phyloP scores from a whole-genome alignment of 2,113 vertebrate species.

The Bos javanicus region DNA sequence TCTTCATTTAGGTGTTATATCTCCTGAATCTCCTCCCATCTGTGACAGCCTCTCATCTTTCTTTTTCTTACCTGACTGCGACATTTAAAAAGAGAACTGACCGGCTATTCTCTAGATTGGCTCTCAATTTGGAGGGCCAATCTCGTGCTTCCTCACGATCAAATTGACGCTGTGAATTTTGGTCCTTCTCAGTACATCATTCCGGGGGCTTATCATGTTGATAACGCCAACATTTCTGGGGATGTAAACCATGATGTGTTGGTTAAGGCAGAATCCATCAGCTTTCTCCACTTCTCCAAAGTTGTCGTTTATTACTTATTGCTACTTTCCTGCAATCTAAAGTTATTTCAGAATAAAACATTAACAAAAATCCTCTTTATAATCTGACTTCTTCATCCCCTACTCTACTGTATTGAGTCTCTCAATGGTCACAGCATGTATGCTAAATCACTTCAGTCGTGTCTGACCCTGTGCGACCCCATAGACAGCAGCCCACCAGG shows the following conservation, averaged over 20 bases:
- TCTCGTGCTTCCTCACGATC: background rate
- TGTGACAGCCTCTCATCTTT: background rate
- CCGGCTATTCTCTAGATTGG: background rate
- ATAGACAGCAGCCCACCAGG: background rate
- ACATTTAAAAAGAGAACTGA: background rate
- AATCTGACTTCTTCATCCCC: background rate
- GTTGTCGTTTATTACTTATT: background rate
- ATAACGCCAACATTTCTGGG: background rate
- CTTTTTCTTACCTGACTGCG: background rate
- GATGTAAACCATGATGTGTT: no score
- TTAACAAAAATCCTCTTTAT: background rate
- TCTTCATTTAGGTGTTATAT: background rate
- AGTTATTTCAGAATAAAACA: background rate
- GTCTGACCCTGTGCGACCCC: fast-evolving
- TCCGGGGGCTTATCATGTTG: background rate
- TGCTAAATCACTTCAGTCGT: background rate
- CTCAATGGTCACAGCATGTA: background rate
- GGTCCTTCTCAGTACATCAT: background rate
- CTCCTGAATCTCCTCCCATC: background rate
- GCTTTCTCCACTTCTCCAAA: background rate
- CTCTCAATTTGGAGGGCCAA: background rate
- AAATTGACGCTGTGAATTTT: background rate
- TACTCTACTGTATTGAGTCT: background rate
- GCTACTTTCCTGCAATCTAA: background rate
- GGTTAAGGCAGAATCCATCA: background rate